Percentiles rank a stretch among this genome's conserved stretches.
Evolutionary conservation across 2,888 invertebrate species (phyloP).

Genomic region (Neelides folsomi): DNA sequence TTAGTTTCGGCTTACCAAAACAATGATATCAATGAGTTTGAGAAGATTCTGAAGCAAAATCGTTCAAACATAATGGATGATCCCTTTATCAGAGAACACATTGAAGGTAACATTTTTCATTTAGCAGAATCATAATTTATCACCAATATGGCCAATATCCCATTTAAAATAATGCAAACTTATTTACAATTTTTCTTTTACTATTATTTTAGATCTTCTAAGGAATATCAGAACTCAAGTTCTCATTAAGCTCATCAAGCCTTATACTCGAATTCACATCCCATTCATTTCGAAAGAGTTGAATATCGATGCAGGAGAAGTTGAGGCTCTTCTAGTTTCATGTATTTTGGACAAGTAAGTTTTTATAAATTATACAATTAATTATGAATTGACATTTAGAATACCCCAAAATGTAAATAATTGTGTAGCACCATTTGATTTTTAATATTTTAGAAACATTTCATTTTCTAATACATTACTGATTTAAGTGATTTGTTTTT

Average conservation of each 20-base stretch:
- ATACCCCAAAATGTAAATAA: too few relatives aligned
- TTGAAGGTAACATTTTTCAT: constrained; percentile 52
- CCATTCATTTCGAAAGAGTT: constrained; percentile 92
- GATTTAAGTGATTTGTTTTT: not conserved
- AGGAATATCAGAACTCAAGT: constrained; percentile 95
- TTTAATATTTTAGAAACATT: too few relatives aligned
- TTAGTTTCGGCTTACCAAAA: constrained; percentile 88
- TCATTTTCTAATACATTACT: not conserved
- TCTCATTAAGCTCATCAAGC: constrained; percentile 88
- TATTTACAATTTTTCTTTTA: not conserved
- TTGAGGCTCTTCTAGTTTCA: constrained; percentile 88
- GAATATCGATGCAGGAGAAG: constrained; percentile 85
- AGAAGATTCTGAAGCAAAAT: constrained; percentile 86
- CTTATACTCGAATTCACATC: constrained; percentile 95
- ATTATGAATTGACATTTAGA: not conserved
- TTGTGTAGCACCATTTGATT: too few relatives aligned
- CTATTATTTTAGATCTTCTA: constrained; percentile 54
- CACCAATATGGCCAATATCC: too few relatives aligned
- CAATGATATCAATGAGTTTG: constrained; percentile 96
- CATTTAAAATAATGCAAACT: too few relatives aligned
- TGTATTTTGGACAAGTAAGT: constrained; percentile 93
- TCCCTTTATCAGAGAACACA: constrained; percentile 96
- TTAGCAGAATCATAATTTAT: too few relatives aligned
- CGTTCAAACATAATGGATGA: constrained; percentile 96
- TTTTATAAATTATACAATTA: not conserved